Base-by-base conservation (phyloP, 2,113 vertebrate species). In the Cepphus grylle region DNA sequence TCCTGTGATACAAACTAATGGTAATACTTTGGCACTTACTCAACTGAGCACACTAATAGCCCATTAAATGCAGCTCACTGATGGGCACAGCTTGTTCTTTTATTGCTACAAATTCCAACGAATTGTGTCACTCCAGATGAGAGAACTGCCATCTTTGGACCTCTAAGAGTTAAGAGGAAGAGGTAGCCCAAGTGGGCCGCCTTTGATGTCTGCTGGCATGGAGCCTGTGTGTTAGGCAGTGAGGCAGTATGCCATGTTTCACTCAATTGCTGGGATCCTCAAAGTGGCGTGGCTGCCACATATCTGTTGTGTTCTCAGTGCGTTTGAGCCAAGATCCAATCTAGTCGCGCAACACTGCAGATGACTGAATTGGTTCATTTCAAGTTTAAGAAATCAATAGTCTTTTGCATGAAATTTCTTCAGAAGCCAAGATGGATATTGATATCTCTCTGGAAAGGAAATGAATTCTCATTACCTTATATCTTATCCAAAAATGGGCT, bases 171-270 rank as follows among this genome's bases (percentile, higher is more conserved):
- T 0, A 0, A 25, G 2, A 42, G 50, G 14, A 69, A 26, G 79
- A 32, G 30, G 34, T 3, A 0, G 30, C 30, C 15, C 0, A 1
- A 5, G 47, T 4, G 27, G 23, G 23, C 11, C 3, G 0, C 0
- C 58, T 45, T 13, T 21, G 36, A 29, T 9, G 42, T 19, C 73
- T 42, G 21, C 32, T 21, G 38, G 56, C 2, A 0, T 14, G 59
- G 23, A 62, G 67, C 45, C 66, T 15, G 42, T 0, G 11, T 36
- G 7, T 34, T 12, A 4, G 59, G 45, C 83, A 56, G 36, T 70
- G n/a, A 16, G 2, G 36, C 4, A 2, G 16, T 0, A 2, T 1
- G 1, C 4, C 2, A 0, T 2, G 25, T 38, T 19, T 12, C 59
- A 42, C 40, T 43, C 55, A 26, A 1, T 2, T 15, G 10, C 43